phyloP scores from a whole-genome alignment of 2,113 vertebrate genomes.

The Rhinoptilus africanus region DNA sequence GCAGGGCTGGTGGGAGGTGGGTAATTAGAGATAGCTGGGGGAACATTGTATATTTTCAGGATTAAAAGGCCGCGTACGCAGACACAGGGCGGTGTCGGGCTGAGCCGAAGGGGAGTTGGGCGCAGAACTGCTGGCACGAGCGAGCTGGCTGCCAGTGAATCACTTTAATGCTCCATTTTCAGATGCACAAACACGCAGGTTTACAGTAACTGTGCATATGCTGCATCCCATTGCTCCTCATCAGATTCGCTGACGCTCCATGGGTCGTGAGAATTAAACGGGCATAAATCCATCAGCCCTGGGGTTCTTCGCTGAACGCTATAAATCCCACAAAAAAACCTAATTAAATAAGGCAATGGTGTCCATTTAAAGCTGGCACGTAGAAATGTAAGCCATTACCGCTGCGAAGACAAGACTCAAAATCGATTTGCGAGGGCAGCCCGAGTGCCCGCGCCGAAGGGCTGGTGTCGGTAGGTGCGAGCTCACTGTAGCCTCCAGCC shows the following conservation, averaged over 20 bases:
- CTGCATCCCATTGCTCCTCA: conserved; percentile 20
- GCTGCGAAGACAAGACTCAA: background rate
- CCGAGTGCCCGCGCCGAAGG: accelerated
- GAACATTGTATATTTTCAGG: background rate
- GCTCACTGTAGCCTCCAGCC: background rate
- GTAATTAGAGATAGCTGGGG: background rate
- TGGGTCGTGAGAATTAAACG: conserved; percentile 28
- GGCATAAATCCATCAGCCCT: conserved; percentile 59
- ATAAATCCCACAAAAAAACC: conserved; percentile 38
- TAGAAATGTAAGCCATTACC: background rate
- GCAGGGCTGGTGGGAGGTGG: background rate
- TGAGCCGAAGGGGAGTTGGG: accelerated
- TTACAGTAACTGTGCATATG: conserved; percentile 35
- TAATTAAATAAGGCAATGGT: conserved; percentile 49
- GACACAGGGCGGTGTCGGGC: accelerated
- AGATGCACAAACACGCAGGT: background rate
- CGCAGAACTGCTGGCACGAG: background rate
- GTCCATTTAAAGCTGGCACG: conserved; percentile 52
- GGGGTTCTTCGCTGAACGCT: background rate
- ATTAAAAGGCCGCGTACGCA: background rate
- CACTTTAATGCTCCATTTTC: background rate
- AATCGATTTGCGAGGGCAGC: background rate
- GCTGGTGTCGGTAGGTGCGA: background rate
- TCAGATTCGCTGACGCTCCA: background rate
- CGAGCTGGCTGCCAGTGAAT: background rate